phyloP scores from a whole-genome alignment of 92 coral and sea anemone species.

The Porites divaricata region DNA sequence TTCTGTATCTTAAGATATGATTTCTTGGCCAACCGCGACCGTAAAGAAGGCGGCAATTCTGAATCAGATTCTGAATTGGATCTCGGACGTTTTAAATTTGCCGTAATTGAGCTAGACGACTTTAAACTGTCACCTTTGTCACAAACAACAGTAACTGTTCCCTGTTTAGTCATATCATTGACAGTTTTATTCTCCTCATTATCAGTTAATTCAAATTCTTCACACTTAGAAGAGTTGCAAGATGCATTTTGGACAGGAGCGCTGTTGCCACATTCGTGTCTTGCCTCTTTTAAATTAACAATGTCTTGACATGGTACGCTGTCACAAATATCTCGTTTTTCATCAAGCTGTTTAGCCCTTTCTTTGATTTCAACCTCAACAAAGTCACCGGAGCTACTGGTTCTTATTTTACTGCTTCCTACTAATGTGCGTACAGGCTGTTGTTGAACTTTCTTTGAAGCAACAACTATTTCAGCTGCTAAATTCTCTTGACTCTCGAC shows the following conservation, averaged over 20 bases:
- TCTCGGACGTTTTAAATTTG: conserved; percentile 14
- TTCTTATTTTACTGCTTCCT: background rate
- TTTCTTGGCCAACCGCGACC: conserved; percentile 1
- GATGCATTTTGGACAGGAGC: background rate
- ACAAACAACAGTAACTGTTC: background rate
- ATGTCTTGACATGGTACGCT: background rate
- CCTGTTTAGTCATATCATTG: background rate
- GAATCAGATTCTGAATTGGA: conserved; percentile 24
- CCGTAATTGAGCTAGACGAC: background rate
- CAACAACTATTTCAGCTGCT: background rate
- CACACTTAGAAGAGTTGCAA: background rate
- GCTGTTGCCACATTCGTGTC: background rate
- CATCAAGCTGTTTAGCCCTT: background rate
- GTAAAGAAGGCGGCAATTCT: conserved; percentile 6
- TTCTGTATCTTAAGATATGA: background rate
- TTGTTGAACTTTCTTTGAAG: background rate
- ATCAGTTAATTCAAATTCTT: background rate
- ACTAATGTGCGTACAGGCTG: background rate
- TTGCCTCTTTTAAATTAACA: background rate
- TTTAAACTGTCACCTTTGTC: background rate
- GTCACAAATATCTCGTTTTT: background rate
- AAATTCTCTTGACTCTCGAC: background rate
- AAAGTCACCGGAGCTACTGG: background rate
- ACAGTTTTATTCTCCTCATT: background rate
- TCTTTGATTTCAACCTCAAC: background rate